Base-by-base conservation (phyloP, 2,888 invertebrate species). In the Sarcophaga rosellei region DNA sequence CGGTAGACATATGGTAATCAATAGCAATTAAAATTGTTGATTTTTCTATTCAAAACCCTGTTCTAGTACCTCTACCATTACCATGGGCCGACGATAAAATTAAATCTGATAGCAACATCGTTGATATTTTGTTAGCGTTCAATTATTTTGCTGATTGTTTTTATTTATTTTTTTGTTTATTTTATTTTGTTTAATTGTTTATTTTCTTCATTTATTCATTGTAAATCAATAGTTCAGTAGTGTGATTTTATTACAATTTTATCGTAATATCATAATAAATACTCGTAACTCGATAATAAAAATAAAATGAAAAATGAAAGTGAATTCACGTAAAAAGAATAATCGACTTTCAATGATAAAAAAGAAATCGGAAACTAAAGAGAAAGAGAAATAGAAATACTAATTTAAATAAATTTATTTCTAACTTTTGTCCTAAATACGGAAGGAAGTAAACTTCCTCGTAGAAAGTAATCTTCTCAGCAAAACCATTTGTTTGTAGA, bases 21-120 rank as follows among this genome's bases (percentile, higher is more conserved):
- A 83, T 83, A 77, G 61, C 44, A 69, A 69, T 86, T 82, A 17
- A 85, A 82, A 72, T 63, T 66, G 8, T 53, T 73, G 23, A 25
- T 17, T 15, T 53, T 57, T 79, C 10, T 44, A 63, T 11, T 44
- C 12, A 61, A 68, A 57, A 2, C n/a, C 23, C 45, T 70, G 70
- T 75, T 6, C 4, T 35, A 35, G 6, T 35, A 35, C 35, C 8
- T 8, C 35, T 35, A 20, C 25, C n/a, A 1, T 15, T 45, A 15
- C 11, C 8, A 35, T 35, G 35, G 59, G 5, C 21, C 4, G 45
- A 11, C 10, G 78, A 78, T 78, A 78, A 78, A 74, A 74, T 78
- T 78, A 83, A 25, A 15, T 15, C 12, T 35, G 65, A 65, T 12
- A 65, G 1, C 17, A 10, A 45, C 3, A 45, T 68, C 47, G 20